Evolutionary conservation across 2,888 invertebrate species (phyloP), one percentile per base, ranked within the genome.

Genomic region (Caenorhabditis uteleia): DNA sequence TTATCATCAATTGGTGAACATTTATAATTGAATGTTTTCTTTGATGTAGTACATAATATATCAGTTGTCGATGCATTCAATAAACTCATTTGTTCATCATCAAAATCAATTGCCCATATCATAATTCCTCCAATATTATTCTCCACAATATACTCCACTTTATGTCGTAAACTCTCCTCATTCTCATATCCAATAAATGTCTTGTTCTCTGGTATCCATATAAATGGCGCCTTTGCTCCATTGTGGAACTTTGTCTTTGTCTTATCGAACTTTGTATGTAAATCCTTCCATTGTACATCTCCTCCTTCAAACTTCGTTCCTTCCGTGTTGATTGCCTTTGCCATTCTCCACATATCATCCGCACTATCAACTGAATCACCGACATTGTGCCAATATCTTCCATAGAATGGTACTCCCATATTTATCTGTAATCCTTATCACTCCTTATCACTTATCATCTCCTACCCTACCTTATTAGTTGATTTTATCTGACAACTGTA

Each of bases 51-150:
- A 34, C 57, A 58, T 10, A 47, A 20, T 20, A 43, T 42, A 31
- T 45, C 60, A 8, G 49, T 48, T 18, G 68, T 50, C 8, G 44
- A 53, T 1, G 64, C 57, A 31, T 76, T 68, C 42, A 83, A 48
- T 47, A 83, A 60, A n/a, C 75, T 73, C 21, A 65, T 54, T 3
- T 76, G 46, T 20, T 81, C 78, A 53, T 82, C 82, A 50, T 82
- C 82, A 33, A 74, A 68, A 42, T 82, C 82, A 10, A 83, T 68
- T 0, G 82, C 80, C 82, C 82, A 82, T 4, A 83, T 76, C 83
- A 82, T 83, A 16, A 75, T 55, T 27, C 81, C 82, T 2, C 82
- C 82, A 2, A 82, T 38, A 36, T 76, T 74, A 42, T 79, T 70
- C 46, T 71, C 64, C 18, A 67, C 49, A 12, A 75, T 70, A 54